phyloP scores from a whole-genome alignment of 2,113 vertebrate species.

The Platanista minor region DNA sequence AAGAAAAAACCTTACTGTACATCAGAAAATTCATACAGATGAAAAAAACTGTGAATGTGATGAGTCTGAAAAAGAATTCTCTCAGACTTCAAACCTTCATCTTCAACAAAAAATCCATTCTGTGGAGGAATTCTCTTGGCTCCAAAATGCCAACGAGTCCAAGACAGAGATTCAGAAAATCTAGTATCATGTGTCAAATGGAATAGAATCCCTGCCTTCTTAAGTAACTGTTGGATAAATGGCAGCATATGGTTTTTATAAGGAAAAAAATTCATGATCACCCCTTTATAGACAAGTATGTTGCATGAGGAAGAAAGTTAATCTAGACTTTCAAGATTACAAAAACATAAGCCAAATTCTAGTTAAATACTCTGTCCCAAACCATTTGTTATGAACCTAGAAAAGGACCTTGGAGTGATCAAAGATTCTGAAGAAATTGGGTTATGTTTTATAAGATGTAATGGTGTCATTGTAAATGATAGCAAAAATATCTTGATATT shows the following conservation, averaged over 20 bases:
- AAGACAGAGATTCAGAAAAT: constrained; percentile 48
- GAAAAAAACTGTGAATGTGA: constrained; percentile 46
- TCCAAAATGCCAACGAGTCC: constrained; percentile 36
- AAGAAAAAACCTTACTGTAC: constrained; percentile 61
- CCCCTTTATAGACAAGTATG: background rate
- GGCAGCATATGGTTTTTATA: background rate
- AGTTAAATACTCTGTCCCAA: background rate
- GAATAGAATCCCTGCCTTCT: background rate
- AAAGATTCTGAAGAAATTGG: background rate
- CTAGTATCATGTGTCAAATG: background rate
- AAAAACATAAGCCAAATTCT: constrained; percentile 20
- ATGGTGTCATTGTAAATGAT: background rate
- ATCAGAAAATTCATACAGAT: constrained; percentile 63
- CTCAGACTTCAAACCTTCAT: constrained; percentile 22
- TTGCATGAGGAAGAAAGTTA: constrained; percentile 12
- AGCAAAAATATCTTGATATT: constrained; percentile 38
- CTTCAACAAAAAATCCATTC: constrained; percentile 25
- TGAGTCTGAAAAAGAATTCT: constrained; percentile 34
- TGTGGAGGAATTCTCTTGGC: constrained; percentile 39
- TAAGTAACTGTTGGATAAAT: background rate
- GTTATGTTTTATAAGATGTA: background rate
- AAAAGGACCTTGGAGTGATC: background rate
- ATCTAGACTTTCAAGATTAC: background rate
- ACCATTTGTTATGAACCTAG: background rate
- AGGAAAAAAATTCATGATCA: background rate